A percentile compares a stretch with the other conserved stretches of the same genome.
These are phyloP conservation scores for Urocolius indicus DNA, from an alignment of 2,113 vertebrate genomes.

Conservation along the genomic window DNA sequence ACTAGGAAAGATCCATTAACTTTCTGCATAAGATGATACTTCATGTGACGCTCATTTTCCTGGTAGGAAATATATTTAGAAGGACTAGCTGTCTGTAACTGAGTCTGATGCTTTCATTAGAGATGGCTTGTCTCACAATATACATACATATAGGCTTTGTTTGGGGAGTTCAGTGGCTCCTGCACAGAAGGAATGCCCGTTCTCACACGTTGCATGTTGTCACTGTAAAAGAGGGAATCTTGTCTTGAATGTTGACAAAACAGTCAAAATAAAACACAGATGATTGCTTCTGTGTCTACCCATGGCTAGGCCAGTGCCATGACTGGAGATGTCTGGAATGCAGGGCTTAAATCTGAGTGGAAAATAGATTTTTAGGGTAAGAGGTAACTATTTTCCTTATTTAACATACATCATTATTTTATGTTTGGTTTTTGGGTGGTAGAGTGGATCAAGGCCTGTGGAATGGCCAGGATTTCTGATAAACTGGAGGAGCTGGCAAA, in stretches of 20 bases:
- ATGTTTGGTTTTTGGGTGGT: not conserved
- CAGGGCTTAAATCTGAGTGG: not conserved
- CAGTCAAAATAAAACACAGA: not conserved
- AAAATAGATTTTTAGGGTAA: not conserved
- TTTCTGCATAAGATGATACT: not conserved
- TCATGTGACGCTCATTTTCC: not conserved
- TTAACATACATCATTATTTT: not conserved
- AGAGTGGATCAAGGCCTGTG: not conserved
- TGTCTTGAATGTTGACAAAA: not conserved
- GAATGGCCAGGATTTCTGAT: not conserved
- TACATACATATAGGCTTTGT: not conserved
- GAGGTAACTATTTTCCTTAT: not conserved
- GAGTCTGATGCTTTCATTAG: not conserved
- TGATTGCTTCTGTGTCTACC: not conserved
- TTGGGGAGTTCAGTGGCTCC: not conserved
- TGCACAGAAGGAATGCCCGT: not conserved
- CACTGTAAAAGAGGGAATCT: not conserved
- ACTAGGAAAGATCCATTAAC: conserved; percentile 41
- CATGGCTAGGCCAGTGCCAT: not conserved
- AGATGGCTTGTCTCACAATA: not conserved
- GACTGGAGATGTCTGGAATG: not conserved
- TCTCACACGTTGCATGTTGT: not conserved
- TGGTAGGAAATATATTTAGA: not conserved
- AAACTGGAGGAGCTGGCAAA: not conserved
- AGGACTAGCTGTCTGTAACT: not conserved